phyloP scores from a whole-genome alignment of 2,888 invertebrate species.

The Meteorus colon region DNA sequence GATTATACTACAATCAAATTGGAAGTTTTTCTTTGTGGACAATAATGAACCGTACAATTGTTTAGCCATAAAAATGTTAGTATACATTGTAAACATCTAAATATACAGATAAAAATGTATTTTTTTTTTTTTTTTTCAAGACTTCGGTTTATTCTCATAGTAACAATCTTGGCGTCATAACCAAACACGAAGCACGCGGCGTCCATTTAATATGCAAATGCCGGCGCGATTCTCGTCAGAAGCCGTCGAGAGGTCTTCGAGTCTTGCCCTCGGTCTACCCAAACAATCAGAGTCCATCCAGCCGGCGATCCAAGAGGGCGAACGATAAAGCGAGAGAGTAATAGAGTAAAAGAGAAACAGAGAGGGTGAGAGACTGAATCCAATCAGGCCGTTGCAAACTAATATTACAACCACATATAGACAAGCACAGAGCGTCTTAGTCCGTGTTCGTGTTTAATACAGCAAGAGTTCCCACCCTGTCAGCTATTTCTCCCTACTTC shows the following conservation, averaged over 20 bases:
- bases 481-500: slow-evolving; percentile 7
- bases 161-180: slow-evolving; percentile 29
- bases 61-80: too few relatives aligned
- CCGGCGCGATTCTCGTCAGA: slow-evolving; percentile 38
- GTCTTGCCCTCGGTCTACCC: slow-evolving; percentile 39
- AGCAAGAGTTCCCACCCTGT: slow-evolving; percentile 45
- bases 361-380: slow-evolving; percentile 46
- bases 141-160: slow-evolving; percentile 10
- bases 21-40: too few relatives aligned
- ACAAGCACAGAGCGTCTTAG: slow-evolving; percentile 51
- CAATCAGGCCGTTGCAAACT: slow-evolving; percentile 58
- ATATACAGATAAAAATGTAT: neutral
- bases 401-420: slow-evolving; percentile 52
- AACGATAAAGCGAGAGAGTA: slow-evolving; percentile 54
- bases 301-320: slow-evolving; percentile 41
- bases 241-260: slow-evolving; percentile 28
- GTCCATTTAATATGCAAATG: slow-evolving; percentile 46
- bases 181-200: slow-evolving; percentile 41
- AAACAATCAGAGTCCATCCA: slow-evolving; percentile 55
- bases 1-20: too few relatives aligned
- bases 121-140: neutral
- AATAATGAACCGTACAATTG: too few relatives aligned
- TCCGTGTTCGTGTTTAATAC: slow-evolving; percentile 58
- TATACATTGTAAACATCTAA: neutral
- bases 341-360: slow-evolving; percentile 42